These are phyloP conservation scores for Pseudonaja textilis DNA, from an alignment of 2,113 vertebrate genomes.

Conservation along the genomic window DNA sequence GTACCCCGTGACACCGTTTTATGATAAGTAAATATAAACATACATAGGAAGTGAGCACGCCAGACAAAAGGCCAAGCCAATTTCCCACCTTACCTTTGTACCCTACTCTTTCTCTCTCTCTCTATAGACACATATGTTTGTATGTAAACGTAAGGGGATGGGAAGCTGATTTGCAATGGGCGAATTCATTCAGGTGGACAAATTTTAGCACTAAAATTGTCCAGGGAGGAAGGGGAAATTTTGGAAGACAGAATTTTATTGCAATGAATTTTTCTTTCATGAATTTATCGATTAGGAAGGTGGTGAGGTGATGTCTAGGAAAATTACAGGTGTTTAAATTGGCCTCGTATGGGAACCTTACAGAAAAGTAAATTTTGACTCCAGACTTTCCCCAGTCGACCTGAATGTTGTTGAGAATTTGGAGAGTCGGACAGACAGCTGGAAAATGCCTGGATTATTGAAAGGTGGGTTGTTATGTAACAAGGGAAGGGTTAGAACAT, in stretches of 20 bases:
- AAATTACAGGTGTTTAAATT: neutral
- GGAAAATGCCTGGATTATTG: neutral
- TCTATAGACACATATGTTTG: neutral
- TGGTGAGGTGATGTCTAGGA: neutral
- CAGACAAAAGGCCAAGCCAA: neutral
- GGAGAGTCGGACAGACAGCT: neutral
- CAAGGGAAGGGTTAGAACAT: too few relatives aligned
- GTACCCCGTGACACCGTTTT: neutral
- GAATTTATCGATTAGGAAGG: neutral
- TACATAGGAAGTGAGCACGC: neutral
- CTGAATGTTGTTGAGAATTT: neutral
- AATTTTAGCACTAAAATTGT: neutral
- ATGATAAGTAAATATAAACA: neutral
- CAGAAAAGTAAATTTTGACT: neutral
- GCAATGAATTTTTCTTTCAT: neutral
- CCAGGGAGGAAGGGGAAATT: neutral
- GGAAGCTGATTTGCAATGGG: neutral
- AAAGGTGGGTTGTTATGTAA: neutral
- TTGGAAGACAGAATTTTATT: neutral
- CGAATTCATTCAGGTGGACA: neutral
- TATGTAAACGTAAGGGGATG: neutral
- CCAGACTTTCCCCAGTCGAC: neutral
- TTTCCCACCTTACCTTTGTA: neutral
- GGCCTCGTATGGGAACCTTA: neutral
- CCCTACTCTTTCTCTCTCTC: neutral